phyloP scores from a whole-genome alignment of 2,113 vertebrate genomes.

The Mandrillus leucophaeus region DNA sequence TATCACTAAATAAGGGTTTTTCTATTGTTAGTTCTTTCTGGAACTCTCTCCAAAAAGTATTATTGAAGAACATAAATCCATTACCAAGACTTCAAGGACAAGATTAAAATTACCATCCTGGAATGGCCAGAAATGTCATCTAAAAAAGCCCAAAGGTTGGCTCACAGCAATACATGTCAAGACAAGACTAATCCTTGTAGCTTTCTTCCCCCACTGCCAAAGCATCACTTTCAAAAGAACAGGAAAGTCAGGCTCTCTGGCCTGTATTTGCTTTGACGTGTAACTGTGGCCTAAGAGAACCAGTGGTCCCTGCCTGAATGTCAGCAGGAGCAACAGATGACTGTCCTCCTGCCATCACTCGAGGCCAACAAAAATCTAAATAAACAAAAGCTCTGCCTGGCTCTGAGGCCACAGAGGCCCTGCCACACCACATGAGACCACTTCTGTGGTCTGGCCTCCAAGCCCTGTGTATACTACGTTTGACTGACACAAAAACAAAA shows the following conservation, averaged over 20 bases:
- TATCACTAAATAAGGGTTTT: neutral
- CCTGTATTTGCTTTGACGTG: neutral
- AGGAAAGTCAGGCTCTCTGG: neutral
- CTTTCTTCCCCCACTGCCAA: neutral
- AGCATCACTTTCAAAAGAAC: neutral
- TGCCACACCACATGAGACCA: constrained; percentile 39
- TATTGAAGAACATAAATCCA: neutral
- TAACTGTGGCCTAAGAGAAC: neutral
- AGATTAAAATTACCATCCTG: neutral
- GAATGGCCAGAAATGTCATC: neutral
- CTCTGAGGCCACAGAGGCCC: constrained; percentile 55
- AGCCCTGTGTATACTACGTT: constrained; percentile 28
- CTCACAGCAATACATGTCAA: neutral
- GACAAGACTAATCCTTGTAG: neutral
- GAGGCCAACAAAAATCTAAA: constrained; percentile 50
- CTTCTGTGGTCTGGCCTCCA: constrained; percentile 58
- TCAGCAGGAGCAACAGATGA: neutral
- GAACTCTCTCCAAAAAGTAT: neutral
- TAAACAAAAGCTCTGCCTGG: constrained; percentile 44
- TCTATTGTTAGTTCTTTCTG: constrained; percentile 14
- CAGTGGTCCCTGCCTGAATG: neutral
- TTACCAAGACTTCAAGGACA: neutral
- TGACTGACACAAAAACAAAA: constrained; percentile 67
- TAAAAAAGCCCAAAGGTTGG: neutral
- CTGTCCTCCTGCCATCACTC: neutral